phyloP scores from a whole-genome alignment of 1,140 invertebrate species.

The Panagrolaimus sp. region DNA sequence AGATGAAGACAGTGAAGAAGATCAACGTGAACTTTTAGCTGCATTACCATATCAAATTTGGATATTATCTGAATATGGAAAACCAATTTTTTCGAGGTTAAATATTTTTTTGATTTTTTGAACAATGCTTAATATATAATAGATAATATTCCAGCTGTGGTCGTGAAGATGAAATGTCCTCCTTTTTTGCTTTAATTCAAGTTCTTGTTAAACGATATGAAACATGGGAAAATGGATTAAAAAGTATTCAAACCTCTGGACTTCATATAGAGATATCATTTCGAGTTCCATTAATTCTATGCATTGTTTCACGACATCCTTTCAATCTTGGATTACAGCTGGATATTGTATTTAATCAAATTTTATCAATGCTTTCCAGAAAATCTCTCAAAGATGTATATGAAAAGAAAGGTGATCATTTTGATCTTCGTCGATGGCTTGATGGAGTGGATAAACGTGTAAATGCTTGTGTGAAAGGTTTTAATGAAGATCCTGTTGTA shows the following conservation, averaged over 20 bases:
- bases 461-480: conserved; percentile 36
- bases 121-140: not conserved
- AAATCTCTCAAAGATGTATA: conserved; percentile 29
- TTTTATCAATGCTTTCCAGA: conserved; percentile 30
- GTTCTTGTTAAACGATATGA: conserved; percentile 33
- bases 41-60: conserved; percentile 30
- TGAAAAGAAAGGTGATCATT: conserved; percentile 35
- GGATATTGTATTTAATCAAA: conserved; percentile 45
- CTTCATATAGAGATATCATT: conserved; percentile 41
- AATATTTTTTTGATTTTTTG: conserved; percentile 12
- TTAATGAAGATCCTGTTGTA: conserved; percentile 44
- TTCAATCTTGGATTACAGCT: conserved; percentile 37
- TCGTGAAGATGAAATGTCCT: conserved; percentile 28
- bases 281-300: conserved; percentile 35
- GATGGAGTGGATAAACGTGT: conserved; percentile 35
- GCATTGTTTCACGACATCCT: conserved; percentile 33
- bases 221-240: conserved; percentile 30
- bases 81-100: conserved; percentile 44
- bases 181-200: conserved; percentile 33
- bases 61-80: conserved; percentile 45
- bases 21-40: not conserved
- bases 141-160: conserved; percentile 28
- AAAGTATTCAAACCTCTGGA: conserved; percentile 29
- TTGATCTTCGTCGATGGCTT: conserved; percentile 36
- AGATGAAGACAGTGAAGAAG: not conserved